phyloP scores from a whole-genome alignment of 1,140 invertebrate genomes.

The Eubasilissa regina region DNA sequence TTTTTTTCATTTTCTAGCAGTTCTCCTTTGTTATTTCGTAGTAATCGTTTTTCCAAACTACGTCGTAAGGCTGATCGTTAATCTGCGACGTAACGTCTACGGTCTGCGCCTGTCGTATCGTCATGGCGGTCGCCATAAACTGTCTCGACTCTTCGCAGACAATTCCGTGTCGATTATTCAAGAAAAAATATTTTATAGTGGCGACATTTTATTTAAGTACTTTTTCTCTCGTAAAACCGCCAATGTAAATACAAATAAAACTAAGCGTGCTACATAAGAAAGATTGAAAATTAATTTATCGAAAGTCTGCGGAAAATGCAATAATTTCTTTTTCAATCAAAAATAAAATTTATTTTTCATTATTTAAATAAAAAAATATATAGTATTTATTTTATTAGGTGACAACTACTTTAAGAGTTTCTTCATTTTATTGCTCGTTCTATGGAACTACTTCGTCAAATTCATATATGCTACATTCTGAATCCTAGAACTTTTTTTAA shows the following conservation, averaged over 20 bases:
- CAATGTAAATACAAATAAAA: not conserved
- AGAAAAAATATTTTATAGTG: not conserved
- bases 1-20: not conserved
- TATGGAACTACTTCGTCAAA: not conserved
- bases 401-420: too few species aligned
- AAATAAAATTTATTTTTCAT: too few species aligned
- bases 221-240: too few species aligned
- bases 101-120: constrained; percentile 8
- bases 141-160: constrained; percentile 36
- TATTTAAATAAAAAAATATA: not conserved
- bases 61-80: constrained; percentile 44
- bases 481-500: not conserved
- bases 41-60: constrained; percentile 45
- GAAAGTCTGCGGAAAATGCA: not conserved
- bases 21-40: not conserved
- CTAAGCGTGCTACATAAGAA: not conserved
- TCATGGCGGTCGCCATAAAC: constrained; percentile 34
- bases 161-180: constrained; percentile 19
- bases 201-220: not conserved
- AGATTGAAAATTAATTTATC: not conserved
- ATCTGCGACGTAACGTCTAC: constrained; percentile 23
- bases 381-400: too few species aligned
- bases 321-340: too few species aligned
- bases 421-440: not conserved
- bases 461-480: not conserved